A percentile compares a stretch with the other conserved stretches of the same genome.
These are phyloP conservation scores for Scolopax rusticola DNA, from an alignment of 2,797 vertebrate genomes.

Conservation along the genomic window DNA sequence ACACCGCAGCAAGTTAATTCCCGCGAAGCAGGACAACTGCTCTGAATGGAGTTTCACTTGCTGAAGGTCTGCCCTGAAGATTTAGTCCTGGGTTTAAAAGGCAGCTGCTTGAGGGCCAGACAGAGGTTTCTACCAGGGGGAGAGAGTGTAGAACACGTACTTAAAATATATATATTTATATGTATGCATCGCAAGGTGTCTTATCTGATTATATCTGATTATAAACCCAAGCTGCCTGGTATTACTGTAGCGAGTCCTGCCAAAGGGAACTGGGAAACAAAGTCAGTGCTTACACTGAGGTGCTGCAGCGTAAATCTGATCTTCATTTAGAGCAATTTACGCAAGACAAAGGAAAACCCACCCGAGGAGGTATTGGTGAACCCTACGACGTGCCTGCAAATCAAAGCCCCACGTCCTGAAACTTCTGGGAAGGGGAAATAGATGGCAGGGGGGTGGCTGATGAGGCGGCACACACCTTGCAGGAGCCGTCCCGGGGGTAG, in stretches of 20 bases:
- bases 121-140: neutral
- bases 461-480: neutral
- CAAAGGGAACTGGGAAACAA: neutral
- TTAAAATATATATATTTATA: neutral
- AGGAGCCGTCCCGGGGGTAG: neutral
- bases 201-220: neutral
- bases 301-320: neutral
- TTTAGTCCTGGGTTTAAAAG: neutral
- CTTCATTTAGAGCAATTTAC: constrained; percentile 1
- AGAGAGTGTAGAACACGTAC: neutral
- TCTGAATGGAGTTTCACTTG: neutral
- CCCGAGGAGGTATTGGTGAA: neutral
- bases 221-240: neutral
- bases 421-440: neutral
- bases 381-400: accelerated
- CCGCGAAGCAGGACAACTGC: accelerated
- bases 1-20: neutral
- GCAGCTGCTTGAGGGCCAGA: neutral
- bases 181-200: neutral
- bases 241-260: neutral
- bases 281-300: constrained; percentile 5
- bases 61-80: neutral
- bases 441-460: neutral
- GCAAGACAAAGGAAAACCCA: constrained; percentile 42
- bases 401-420: neutral